phyloP scores from a whole-genome alignment of 2,888 invertebrate species.

The Phrixothrix hirtus region DNA sequence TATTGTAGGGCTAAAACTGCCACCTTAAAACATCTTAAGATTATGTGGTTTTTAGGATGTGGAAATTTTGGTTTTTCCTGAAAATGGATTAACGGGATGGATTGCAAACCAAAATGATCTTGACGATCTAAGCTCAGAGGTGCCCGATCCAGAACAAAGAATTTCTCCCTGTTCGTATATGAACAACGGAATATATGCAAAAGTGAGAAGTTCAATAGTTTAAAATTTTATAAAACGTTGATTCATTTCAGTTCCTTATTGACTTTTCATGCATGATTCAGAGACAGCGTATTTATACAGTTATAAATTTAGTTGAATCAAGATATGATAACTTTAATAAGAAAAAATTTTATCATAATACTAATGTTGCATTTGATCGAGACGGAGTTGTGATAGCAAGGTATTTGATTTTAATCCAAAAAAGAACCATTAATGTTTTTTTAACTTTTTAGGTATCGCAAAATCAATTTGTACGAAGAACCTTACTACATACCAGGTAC shows the following conservation, averaged over 20 bases:
- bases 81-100: slow-evolving; percentile 50
- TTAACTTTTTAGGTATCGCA: slow-evolving; percentile 45
- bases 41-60: slow-evolving; percentile 59
- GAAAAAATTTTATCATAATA: slow-evolving; percentile 64
- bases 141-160: slow-evolving; percentile 5
- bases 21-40: too few species aligned
- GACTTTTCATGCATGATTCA: slow-evolving; percentile 64
- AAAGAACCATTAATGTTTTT: not conserved
- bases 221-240: not conserved
- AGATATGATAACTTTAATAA: slow-evolving; percentile 56
- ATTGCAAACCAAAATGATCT: slow-evolving; percentile 1
- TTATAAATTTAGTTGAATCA: slow-evolving; percentile 71
- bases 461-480: slow-evolving; percentile 54
- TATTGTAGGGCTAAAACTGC: too few species aligned
- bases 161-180: slow-evolving; percentile 2
- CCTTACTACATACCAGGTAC: slow-evolving; percentile 54
- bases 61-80: slow-evolving; percentile 81
- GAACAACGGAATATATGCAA: not conserved
- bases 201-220: not conserved
- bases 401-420: slow-evolving; percentile 54
- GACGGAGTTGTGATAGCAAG: slow-evolving; percentile 71
- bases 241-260: slow-evolving; percentile 16
- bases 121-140: slow-evolving; percentile 3
- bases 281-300: slow-evolving; percentile 64
- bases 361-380: slow-evolving; percentile 77